Base-by-base conservation (phyloP, 2,888 invertebrate species). In the Bruchidius siliquastri region DNA sequence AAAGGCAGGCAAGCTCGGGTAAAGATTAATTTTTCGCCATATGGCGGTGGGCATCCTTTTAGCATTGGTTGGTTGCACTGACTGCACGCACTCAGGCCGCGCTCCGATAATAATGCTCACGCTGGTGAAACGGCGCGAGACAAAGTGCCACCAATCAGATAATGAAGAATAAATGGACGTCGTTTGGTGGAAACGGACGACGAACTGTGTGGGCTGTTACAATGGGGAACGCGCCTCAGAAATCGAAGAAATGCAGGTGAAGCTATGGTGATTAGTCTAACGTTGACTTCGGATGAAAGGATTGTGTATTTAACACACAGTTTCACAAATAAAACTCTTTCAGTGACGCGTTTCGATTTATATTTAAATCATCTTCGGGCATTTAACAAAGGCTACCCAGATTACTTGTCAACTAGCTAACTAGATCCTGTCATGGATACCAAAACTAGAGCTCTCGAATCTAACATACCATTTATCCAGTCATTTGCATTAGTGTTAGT, bases 131-230 rank as follows among this genome's bases (percentile, higher is more conserved):
- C 49, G 49, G 18, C 22, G 68, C 22, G 68, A 68, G 22, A 68
- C 68, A 68, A 68, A 68, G 20, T 20, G 68, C 21, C 21, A 68
- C 68, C 68, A 68, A 68, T 68, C 68, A 68, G 68, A 68, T 68
- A 68, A 68, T 68, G 68, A 68, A 68, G 21, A 68, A 68, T 68
- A 68, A 68, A 68, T 68, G 68, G 22, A 22, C 68, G 22, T 68
- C 68, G 68, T 21, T 21, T 68, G 21, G 68, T 20, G 21, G 21
- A 68, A 68, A 68, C 26, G 26, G 1, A 49, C 6, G 18, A 49
- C 49, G 13, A 49, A 49, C 49, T 8, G 49, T 13, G 49, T 49
- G 49, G 49, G 49, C 49, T 49, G 49, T 8, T 49, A 49, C 49
- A 49, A 4, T 49, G 49, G 49, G 18, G 13, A 49, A 18, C 26